These are phyloP conservation scores for Arenaria interpres DNA, from an alignment of 2,113 vertebrate species.

Conservation along the genomic window DNA sequence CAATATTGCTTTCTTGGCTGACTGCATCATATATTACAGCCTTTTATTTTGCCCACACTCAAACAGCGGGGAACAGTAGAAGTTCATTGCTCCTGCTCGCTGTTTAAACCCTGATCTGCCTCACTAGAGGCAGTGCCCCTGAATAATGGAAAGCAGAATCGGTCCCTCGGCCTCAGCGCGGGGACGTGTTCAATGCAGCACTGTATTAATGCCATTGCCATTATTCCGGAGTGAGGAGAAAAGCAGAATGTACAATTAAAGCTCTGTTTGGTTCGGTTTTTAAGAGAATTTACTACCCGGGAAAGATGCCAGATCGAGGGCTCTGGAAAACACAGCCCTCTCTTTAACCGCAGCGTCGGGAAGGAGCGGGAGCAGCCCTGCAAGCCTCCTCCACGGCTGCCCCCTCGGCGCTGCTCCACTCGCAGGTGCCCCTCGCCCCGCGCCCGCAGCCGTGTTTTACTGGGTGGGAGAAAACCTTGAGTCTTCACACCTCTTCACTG, in stretches of 20 bases:
- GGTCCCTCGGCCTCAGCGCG: background rate
- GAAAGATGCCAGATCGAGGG: background rate
- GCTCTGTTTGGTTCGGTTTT: conserved; percentile 27
- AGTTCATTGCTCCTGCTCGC: conserved; percentile 49
- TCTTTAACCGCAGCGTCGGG: background rate
- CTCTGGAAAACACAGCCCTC: conserved; percentile 9
- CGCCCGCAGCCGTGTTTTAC: background rate
- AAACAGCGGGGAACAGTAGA: conserved; percentile 56
- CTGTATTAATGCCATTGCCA: background rate
- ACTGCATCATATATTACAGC: conserved; percentile 60
- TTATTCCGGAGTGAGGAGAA: conserved; percentile 32
- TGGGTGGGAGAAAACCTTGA: background rate
- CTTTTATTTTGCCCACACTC: conserved; percentile 63
- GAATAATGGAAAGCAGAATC: conserved; percentile 23
- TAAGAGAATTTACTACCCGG: conserved; percentile 31
- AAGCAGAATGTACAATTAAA: conserved; percentile 51
- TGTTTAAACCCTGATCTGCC: conserved; percentile 40
- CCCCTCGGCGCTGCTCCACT: background rate
- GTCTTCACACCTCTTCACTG: background rate
- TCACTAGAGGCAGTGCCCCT: background rate
- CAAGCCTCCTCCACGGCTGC: background rate
- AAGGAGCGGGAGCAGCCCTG: background rate
- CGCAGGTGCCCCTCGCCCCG: background rate
- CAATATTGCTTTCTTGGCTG: conserved; percentile 69
- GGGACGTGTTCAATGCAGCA: background rate